Evolutionary conservation across 2,797 vertebrate species (phyloP), one percentile per base, ranked within the genome.

Genomic region (Dromococcyx pavoninus): DNA sequence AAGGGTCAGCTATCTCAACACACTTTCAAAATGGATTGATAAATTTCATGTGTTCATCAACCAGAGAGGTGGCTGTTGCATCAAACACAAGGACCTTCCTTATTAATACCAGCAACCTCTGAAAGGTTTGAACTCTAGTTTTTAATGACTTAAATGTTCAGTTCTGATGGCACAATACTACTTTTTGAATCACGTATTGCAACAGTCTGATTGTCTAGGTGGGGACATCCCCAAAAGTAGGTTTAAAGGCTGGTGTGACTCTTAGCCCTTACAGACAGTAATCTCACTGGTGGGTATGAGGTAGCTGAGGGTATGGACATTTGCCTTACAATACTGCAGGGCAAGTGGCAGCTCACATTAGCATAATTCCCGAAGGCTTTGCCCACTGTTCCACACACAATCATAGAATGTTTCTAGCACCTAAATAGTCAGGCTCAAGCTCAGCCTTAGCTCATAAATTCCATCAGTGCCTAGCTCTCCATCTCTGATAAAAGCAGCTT

Each of bases 21-120:
- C 12, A 51, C 11, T 46, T 87, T 85, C 27, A 35, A 75, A 92
- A 57, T 0, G 1, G n/a, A 27, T 65, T 51, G 46, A 43, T 30
- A 57, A 17, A 33, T n/a, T 2, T 17, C 16, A 33, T 6, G 0
- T 2, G 11, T 48, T 67, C 5, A 7, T 57, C 32, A 8, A 12
- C 17, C 65, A 27, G 12, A 30, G 39, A 56, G 30, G 30, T 13
- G 51, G 14, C 16, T 75, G 30, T 35, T 17, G 23, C 46, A 92
- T 17, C 27, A 27, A 23, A 30, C 11, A 17, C 32, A 44, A 3
- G 21, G 54, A 44, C 48, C 17, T 11, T 14, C 54, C 11, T n/a
- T 37, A 9, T 32, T 30, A 27, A 53, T 16, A 78, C 5, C n/a
- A 81, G 39, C 1, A 1, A n/a, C 11, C 10, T 73, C 51, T 24